Base-by-base conservation (phyloP, 2,797 vertebrate genomes). In the Threskiornis aethiopicus region DNA sequence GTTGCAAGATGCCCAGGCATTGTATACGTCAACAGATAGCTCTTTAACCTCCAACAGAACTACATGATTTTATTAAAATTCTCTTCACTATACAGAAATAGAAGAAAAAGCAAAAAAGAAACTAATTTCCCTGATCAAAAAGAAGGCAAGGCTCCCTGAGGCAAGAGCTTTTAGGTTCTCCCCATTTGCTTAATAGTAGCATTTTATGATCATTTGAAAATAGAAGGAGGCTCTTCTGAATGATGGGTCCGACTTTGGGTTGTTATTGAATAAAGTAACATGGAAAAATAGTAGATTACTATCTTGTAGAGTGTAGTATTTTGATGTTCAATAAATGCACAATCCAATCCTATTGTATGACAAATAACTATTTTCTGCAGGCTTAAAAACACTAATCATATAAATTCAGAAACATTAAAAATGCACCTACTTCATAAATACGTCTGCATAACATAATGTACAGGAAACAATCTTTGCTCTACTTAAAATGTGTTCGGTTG, bases 11-110 rank as follows among this genome's bases (percentile, higher is more conserved):
- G 20, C 73, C 49, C 29, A 80, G 59, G 55, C 5, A 69, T 26
- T 44, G 39, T 93, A 52, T 58, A 93, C 25, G 85, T 66, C 69
- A 97, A 51, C 84, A 93, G 67, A 82, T 90, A 92, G 58, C 13
- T 89, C 89, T 97, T 92, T 69, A 95, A 58, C 21, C 62, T 89
- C 55, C 69, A 90, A 10, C 7, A 70, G 47, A 89, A 39, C 22
- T 28, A 51, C 37, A 42, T 9, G 16, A 24, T 87, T 96, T 97
- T 84, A 76, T 66, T 94, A 94, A 96, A 87, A 64, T 90, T 91
- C 15, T 75, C 18, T 88, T 95, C 71, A 62, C 73, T 80, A 58
- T 84, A 79, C 25, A 82, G 61, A 83, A 89, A 49, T 52, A 94
- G 31, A 78, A 37, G 47, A 83, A 82, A 94, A 89, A 55, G 13